phyloP scores from a whole-genome alignment of 2,888 invertebrate species.

The Sturmia bella region DNA sequence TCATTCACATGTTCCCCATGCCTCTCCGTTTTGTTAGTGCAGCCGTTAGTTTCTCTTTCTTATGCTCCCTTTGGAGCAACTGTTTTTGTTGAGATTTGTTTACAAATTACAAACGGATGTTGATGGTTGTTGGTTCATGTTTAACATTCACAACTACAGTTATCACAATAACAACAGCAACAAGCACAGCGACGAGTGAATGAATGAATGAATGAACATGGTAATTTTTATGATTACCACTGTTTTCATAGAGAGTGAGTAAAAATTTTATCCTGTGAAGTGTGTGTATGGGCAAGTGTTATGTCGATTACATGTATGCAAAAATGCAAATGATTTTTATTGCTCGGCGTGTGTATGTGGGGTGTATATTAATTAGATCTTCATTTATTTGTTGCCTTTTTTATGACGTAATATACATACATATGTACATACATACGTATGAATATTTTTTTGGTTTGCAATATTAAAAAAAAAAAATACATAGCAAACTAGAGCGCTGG shows the following conservation, averaged over 20 bases:
- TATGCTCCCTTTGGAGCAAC: conserved; percentile 46
- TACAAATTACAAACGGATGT: conserved; percentile 68
- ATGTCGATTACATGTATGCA: conserved; percentile 5
- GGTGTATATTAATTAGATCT: conserved; percentile 69
- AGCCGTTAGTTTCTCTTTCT: neutral
- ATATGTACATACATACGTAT: too few species aligned
- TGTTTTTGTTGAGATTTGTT: conserved; percentile 61
- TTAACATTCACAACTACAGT: conserved; percentile 31
- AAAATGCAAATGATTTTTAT: conserved; percentile 45
- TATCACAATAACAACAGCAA: conserved; percentile 32
- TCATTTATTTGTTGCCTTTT: conserved; percentile 44
- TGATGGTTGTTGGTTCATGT: conserved; percentile 55
- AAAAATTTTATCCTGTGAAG: conserved; percentile 28
- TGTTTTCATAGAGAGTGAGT: conserved; percentile 26
- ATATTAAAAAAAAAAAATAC: conserved; percentile 22
- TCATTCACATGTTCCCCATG: too few species aligned
- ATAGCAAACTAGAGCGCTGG: conserved; percentile 40
- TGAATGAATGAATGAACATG: conserved; percentile 64
- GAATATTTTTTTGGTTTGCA: conserved; percentile 5
- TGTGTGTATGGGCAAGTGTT: neutral
- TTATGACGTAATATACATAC: conserved; percentile 9
- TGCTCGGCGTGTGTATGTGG: neutral
- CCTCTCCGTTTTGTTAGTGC: too few species aligned
- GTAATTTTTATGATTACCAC: conserved; percentile 68
- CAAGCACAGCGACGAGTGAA: conserved; percentile 26